These are phyloP conservation scores for Tetranychus piercei DNA, from an alignment of 2,888 invertebrate genomes.

Conservation along the genomic window DNA sequence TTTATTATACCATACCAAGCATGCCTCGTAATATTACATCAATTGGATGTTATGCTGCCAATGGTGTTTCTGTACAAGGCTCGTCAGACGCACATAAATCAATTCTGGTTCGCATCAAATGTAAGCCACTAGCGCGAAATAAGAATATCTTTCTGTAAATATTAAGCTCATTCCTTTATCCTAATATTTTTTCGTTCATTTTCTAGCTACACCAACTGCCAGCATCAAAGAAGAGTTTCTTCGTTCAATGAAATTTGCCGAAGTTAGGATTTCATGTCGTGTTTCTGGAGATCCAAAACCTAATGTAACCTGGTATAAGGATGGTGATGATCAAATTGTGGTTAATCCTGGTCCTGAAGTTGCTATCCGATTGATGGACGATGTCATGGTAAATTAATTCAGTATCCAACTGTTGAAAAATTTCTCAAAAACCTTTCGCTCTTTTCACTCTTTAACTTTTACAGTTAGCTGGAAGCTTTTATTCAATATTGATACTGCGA, in stretches of 20 bases:
- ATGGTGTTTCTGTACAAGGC: constrained; percentile 44
- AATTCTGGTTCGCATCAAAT: constrained; percentile 55
- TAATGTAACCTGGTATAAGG: constrained; percentile 9
- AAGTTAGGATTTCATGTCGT: not conserved
- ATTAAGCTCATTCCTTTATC: not conserved
- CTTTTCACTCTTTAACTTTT: not conserved
- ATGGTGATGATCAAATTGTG: not conserved
- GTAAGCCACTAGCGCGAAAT: constrained; percentile 40
- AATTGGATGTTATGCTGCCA: constrained; percentile 68
- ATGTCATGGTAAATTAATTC: not conserved
- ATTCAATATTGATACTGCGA: not conserved
- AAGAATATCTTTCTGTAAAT: not conserved
- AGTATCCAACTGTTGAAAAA: not conserved
- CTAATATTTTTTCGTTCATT: not conserved
- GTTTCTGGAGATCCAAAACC: constrained; percentile 10
- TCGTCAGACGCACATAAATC: constrained; percentile 70
- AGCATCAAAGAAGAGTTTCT: constrained; percentile 6
- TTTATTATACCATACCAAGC: constrained; percentile 35
- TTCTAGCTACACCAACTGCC: not conserved
- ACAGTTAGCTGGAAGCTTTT: not conserved
- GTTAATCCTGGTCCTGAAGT: not conserved
- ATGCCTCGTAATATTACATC: constrained; percentile 54
- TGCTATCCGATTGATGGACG: not conserved
- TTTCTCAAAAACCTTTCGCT: not conserved
- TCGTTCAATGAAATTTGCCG: constrained; percentile 2